Base-by-base conservation (phyloP, 2,797 vertebrate species). In the Telmatherina bonti region DNA sequence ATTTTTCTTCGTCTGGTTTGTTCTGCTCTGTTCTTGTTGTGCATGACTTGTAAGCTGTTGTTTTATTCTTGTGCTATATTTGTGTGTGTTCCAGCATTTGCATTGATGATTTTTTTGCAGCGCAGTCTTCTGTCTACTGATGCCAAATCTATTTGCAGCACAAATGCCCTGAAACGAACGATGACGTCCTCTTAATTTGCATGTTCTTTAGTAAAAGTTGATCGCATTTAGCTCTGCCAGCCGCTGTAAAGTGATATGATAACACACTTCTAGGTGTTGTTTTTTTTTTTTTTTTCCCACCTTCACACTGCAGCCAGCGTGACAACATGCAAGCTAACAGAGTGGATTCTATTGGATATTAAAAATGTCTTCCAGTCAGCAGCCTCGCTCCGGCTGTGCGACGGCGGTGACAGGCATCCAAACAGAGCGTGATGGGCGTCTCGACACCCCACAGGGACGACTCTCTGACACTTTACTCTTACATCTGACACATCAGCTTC, bases 401-500 rank as follows among this genome's bases (percentile, higher is more conserved):
- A 74, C 67, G 31, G 61, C 47, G 9, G 57, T 78, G 85, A 87
- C 84, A 76, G 35, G 70, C 60, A 66, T 85, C 80, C 62, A 85
- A 86, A 80, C 83, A 85, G 78, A 81, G 76, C 61, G 2, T 59
- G 86, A 86, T 75, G 51, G 86, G 81, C 60, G 36, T 68, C 38
- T 72, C 67, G 85, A 83, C 76, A 79, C 87, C 67, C 78, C 2
- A 55, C 47, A 51, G 84, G 74, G 62, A 69, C 47, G 60, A 75
- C 83, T 63, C 80, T 62, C 84, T 82, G 83, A 85, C 82, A 82
- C 86, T 76, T 78, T 53, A 45, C 62, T 80, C 73, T 85, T 87
- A 88, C 86, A 85, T 87, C 83, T 88, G 83, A 88, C 90, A 88
- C 78, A 80, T 86, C 74, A 67, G 77, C 83, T 80, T 81, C 82